phyloP scores from a whole-genome alignment of 2,113 vertebrate species.

The Uropsilus gracilis region DNA sequence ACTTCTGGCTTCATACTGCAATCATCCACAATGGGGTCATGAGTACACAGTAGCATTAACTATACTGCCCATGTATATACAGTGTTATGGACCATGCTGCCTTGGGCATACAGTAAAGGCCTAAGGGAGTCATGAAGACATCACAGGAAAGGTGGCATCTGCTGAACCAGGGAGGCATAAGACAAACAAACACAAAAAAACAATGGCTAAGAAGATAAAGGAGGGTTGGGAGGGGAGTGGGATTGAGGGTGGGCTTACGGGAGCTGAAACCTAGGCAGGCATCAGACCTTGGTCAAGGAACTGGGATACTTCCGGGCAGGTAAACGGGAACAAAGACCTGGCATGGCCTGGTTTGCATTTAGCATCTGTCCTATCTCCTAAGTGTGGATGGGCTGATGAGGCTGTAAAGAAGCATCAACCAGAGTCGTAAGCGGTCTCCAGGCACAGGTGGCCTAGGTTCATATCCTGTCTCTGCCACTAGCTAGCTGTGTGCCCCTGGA shows the following conservation, averaged over 20 bases:
- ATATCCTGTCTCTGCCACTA: neutral
- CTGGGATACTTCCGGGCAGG: neutral
- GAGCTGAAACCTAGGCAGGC: neutral
- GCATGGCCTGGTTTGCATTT: accelerated
- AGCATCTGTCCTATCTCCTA: neutral
- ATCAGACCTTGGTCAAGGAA: neutral
- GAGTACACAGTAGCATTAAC: neutral
- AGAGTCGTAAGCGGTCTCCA: neutral
- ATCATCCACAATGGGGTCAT: accelerated
- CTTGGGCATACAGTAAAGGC: no score
- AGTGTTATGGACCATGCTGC: neutral
- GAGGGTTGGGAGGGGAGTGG: no score
- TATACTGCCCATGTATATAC: accelerated
- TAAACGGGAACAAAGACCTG: neutral
- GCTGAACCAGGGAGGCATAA: neutral
- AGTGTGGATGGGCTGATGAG: no score
- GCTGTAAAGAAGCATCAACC: neutral
- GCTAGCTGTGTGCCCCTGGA: neutral
- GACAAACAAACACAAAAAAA: no score
- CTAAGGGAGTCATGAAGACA: neutral
- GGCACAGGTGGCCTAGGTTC: neutral
- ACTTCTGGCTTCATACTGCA: neutral
- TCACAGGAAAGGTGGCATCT: neutral
- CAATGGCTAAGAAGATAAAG: neutral
- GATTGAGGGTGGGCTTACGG: neutral